These are phyloP conservation scores for Cryptocephalus moraei DNA, from an alignment of 2,888 invertebrate species.

Conservation along the genomic window DNA sequence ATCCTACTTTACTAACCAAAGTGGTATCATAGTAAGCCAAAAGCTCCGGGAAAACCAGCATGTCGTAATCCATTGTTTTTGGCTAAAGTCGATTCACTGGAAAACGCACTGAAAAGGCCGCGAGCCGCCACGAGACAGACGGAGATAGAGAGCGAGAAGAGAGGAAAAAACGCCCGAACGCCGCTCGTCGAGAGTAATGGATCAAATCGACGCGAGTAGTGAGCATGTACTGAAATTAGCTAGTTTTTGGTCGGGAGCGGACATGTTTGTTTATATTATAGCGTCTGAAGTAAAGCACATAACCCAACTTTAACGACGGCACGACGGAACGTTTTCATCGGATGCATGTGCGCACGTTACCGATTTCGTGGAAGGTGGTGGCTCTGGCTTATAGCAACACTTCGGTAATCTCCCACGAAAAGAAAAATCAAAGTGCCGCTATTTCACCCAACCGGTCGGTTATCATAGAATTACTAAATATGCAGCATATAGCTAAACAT, in stretches of 20 bases:
- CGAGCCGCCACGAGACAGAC: conserved; percentile 3
- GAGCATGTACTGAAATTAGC: conserved; percentile 29
- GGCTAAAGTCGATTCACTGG: not conserved
- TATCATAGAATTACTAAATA: too few relatives aligned
- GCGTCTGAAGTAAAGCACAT: conserved; percentile 31
- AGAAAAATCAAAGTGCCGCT: too few relatives aligned
- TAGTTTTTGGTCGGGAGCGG: conserved; percentile 28
- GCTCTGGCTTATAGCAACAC: not conserved
- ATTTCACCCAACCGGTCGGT: too few relatives aligned
- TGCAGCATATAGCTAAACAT: too few relatives aligned
- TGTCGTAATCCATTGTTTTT: conserved; percentile 51
- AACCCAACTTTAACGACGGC: conserved; percentile 24
- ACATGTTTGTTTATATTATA: conserved; percentile 37
- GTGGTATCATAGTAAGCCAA: conserved; percentile 51
- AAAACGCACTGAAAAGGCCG: conserved; percentile 8
- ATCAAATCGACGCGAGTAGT: conserved; percentile 11
- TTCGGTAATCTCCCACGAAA: not conserved
- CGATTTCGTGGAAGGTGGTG: not conserved
- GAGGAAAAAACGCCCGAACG: not conserved
- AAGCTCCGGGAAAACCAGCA: conserved; percentile 52
- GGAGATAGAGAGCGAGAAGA: not conserved
- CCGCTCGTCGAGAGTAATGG: not conserved
- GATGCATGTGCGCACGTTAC: conserved; percentile 23
- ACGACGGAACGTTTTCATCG: conserved; percentile 10
- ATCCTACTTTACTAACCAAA: conserved; percentile 17